phyloP scores from a whole-genome alignment of 2,113 vertebrate genomes.

The Pteronura brasiliensis region DNA sequence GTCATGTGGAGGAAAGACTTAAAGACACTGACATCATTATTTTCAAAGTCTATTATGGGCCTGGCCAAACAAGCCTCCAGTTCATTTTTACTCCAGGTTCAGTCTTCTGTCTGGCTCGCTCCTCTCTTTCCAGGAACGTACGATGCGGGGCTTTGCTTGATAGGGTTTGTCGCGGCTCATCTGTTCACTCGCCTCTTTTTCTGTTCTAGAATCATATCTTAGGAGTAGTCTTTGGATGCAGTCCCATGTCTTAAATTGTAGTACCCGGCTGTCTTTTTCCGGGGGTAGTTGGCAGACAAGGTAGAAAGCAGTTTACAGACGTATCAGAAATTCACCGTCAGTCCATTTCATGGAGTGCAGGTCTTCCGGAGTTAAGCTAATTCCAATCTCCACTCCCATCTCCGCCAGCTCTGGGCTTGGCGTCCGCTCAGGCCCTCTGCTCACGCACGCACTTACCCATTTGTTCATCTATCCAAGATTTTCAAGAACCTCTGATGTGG shows the following conservation, averaged over 20 bases:
- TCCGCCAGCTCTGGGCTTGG: neutral
- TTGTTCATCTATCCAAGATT: constrained; percentile 10
- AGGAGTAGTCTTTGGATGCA: neutral
- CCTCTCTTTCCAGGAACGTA: neutral
- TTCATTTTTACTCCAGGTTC: neutral
- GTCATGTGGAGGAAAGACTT: neutral
- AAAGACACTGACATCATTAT: neutral
- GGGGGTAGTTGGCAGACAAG: constrained; percentile 3
- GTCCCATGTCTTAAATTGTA: neutral
- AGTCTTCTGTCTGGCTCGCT: neutral
- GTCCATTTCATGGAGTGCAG: neutral
- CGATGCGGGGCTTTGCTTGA: neutral
- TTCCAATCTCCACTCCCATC: neutral
- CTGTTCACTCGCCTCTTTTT: neutral
- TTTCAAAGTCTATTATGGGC: neutral
- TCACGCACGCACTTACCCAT: neutral
- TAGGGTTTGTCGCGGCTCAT: rapidly evolving
- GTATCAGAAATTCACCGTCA: neutral
- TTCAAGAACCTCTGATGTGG: neutral
- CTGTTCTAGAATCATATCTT: neutral
- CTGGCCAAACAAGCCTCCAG: neutral
- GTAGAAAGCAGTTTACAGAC: neutral
- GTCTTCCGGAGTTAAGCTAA: neutral
- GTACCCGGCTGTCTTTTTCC: neutral
- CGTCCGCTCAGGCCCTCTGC: neutral